Evolutionary conservation across 1,140 invertebrate genomes (phyloP).

Genomic region (Formica selysi): DNA sequence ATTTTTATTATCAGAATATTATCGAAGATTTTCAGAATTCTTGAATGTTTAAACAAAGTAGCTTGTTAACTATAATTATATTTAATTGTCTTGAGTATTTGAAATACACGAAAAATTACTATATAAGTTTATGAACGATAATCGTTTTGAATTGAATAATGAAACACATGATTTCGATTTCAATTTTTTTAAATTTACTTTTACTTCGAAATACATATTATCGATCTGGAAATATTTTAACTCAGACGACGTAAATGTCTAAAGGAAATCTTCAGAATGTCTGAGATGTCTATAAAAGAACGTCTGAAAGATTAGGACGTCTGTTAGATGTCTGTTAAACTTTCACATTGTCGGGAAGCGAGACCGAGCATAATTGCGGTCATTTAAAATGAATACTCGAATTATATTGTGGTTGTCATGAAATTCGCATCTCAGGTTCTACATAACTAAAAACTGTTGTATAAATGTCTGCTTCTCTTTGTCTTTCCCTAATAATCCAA

Average conservation of each 20-base stretch:
- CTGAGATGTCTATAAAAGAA: background rate
- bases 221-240: background rate
- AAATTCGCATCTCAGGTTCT: conserved; percentile 29
- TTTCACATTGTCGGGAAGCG: conserved; percentile 53
- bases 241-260: background rate
- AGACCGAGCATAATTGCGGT: conserved; percentile 47
- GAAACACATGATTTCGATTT: background rate
- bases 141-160: background rate
- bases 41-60: too few species aligned
- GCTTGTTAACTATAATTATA: background rate
- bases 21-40: background rate
- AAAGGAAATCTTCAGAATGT: conserved; percentile 22
- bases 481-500: background rate
- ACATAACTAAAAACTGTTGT: conserved; percentile 19
- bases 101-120: background rate
- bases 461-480: conserved; percentile 11
- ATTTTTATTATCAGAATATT: background rate
- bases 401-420: conserved; percentile 30
- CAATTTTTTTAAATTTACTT: background rate
- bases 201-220: background rate
- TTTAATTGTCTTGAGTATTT: background rate
- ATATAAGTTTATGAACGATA: background rate
- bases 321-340: conserved; percentile 49
- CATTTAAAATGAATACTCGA: conserved; percentile 46
- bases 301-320: conserved; percentile 32